Conservation (phyloP, 2,797 vertebrate species). For the Eulemur albifrons region DNA sequence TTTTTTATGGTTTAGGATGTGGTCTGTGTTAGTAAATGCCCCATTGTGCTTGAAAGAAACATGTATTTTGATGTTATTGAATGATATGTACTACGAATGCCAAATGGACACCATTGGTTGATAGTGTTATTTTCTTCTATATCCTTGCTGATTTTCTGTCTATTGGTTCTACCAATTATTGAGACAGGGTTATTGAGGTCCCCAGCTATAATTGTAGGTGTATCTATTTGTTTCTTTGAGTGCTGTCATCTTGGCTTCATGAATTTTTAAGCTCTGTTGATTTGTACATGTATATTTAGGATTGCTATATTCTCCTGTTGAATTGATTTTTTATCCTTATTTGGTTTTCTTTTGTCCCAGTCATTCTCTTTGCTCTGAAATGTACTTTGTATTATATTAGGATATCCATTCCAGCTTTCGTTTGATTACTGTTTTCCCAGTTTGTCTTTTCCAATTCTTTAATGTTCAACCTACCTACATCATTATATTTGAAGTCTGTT, state of each 20-base stretch:
- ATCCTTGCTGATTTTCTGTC: background rate
- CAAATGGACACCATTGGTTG: background rate
- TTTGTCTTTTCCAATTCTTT: background rate
- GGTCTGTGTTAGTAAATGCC: background rate
- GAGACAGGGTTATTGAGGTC: background rate
- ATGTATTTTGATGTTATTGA: background rate
- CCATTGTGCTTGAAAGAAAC: background rate
- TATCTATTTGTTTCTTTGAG: background rate
- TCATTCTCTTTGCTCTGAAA: background rate
- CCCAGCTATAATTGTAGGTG: background rate
- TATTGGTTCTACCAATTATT: background rate
- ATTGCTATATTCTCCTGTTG: background rate
- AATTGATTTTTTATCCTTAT: background rate
- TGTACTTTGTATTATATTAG: background rate
- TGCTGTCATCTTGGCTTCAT: background rate
- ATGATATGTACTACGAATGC: background rate
- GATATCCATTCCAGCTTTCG: background rate
- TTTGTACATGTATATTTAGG: background rate
- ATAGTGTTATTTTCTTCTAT: background rate
- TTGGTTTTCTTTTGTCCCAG: background rate
- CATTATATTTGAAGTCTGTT: background rate
- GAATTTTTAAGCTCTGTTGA: background rate
- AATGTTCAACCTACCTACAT: background rate
- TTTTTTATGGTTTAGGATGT: background rate
- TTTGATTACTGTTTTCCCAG: background rate